These are phyloP conservation scores for Embiotoca jacksoni DNA, from an alignment of 2,113 vertebrate species.

Conservation along the genomic window DNA sequence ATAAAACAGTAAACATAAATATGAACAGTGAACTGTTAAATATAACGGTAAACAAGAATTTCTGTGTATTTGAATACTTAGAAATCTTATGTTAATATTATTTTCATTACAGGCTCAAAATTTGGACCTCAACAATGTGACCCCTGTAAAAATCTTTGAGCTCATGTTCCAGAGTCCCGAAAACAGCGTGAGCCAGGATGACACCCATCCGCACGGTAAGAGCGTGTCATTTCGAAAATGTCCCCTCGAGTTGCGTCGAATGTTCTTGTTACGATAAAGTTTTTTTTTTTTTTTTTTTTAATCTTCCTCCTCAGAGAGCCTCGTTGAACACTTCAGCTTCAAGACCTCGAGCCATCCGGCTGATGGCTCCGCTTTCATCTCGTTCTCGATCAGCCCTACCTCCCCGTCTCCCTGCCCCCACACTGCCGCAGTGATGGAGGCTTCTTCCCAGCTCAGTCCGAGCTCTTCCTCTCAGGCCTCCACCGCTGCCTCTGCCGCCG, in stretches of 20 bases:
- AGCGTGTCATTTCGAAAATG: conserved; percentile 1
- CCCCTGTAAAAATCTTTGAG: conserved; percentile 95
- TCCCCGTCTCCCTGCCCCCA: conserved; percentile 81
- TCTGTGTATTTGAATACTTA: too few relatives aligned
- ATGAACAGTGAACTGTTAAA: too few relatives aligned
- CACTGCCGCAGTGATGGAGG: conserved; percentile 84
- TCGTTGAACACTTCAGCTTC: conserved; percentile 87
- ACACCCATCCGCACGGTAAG: conserved; percentile 88
- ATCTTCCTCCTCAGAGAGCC: conserved; percentile 81
- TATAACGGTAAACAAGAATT: not conserved
- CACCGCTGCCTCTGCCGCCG: conserved; percentile 77
- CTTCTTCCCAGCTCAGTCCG: conserved; percentile 78
- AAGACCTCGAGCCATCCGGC: conserved; percentile 81
- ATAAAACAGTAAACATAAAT: not conserved
- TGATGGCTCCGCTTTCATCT: conserved; percentile 83
- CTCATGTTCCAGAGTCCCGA: conserved; percentile 97
- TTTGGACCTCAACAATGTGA: conserved; percentile 92
- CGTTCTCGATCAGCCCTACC: conserved; percentile 84
- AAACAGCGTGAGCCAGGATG: conserved; percentile 89
- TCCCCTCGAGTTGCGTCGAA: not conserved
- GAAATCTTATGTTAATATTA: not conserved
- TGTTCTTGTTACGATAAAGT: conserved; percentile 9
- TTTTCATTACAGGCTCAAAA: conserved; percentile 85
- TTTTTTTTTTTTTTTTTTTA: not conserved
- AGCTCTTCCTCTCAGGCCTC: conserved; percentile 77